A percentile compares a stretch with the other conserved stretches of the same genome.
These are phyloP conservation scores for Dinocampus coccinellae DNA, from an alignment of 2,888 invertebrate species.

Conservation along the genomic window DNA sequence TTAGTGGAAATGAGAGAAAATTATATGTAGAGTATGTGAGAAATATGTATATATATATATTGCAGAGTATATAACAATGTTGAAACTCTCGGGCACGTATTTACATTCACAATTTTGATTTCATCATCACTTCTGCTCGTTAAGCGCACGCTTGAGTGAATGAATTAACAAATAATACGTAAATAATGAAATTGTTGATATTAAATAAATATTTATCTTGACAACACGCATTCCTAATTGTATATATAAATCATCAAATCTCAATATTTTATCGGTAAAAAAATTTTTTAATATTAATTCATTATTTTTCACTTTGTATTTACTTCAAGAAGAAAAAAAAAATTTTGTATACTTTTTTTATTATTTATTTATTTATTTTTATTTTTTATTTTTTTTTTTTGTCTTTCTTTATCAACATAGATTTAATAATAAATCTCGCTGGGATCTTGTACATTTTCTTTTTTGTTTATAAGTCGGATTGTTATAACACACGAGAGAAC, in stretches of 20 bases:
- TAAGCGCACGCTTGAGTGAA: constrained; percentile 34
- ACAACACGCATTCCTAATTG: neutral
- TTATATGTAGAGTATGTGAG: constrained; percentile 10
- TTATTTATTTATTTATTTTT: too few relatives aligned
- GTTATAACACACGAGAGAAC: neutral
- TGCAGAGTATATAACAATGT: neutral
- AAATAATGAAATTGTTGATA: constrained; percentile 48
- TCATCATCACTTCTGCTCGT: constrained; percentile 38
- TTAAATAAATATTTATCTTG: constrained; percentile 21
- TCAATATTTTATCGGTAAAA: too few relatives aligned
- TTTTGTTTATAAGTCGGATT: neutral
- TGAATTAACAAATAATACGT: constrained; percentile 51
- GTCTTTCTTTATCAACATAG: too few relatives aligned
- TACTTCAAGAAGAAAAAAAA: neutral
- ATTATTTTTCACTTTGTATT: too few relatives aligned
- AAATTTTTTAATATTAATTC: neutral
- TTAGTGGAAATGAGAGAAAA: constrained; percentile 8
- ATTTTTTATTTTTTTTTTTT: too few relatives aligned
- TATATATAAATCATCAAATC: too few relatives aligned
- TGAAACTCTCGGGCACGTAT: neutral
- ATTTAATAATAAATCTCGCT: neutral
- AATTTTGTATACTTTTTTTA: neutral
- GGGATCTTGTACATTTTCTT: neutral
- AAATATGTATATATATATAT: neutral
- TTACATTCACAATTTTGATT: constrained; percentile 4